Conservation (phyloP, 2,888 invertebrate species). For the Synanthedon vespiformis region DNA sequence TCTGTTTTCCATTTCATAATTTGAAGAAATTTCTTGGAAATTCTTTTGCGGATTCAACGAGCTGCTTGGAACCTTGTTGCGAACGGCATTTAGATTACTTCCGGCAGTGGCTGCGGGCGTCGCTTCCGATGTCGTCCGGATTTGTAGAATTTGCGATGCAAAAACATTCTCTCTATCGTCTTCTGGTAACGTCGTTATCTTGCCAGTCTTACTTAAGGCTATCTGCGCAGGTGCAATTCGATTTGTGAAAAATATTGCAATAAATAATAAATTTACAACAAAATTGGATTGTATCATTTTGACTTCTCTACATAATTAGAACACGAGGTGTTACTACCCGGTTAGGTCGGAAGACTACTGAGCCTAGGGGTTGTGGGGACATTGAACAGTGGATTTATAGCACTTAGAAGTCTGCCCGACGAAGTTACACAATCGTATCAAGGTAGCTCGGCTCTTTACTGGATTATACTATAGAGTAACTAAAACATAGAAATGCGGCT, state of each 20-base stretch:
- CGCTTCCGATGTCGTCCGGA: constrained; percentile 48
- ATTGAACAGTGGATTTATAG: constrained; percentile 59
- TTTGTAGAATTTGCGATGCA: constrained; percentile 43
- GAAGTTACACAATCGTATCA: constrained; percentile 54
- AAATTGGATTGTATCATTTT: constrained; percentile 10
- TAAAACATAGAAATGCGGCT: background rate
- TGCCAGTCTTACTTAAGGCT: constrained; percentile 18
- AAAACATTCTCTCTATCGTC: constrained; percentile 25
- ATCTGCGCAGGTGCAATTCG: constrained; percentile 27
- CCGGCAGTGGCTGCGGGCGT: constrained; percentile 43
- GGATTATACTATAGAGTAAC: constrained; percentile 39
- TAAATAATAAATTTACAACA: constrained; percentile 34
- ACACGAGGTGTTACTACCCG: constrained; percentile 10
- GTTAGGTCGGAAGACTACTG: constrained; percentile 28
- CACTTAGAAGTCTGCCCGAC: constrained; percentile 65
- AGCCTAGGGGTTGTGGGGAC: constrained; percentile 22
- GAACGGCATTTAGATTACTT: constrained; percentile 54
- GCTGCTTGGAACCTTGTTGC: constrained; percentile 19
- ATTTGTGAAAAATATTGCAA: constrained; percentile 35
- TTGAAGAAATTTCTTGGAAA: constrained; percentile 52
- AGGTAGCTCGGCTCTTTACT: constrained; percentile 42
- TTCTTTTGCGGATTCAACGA: constrained; percentile 29
- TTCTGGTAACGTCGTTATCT: constrained; percentile 31
- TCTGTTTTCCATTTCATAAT: constrained; percentile 33
- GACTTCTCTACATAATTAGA: constrained; percentile 10